These are phyloP conservation scores for Odontesthes bonariensis DNA, from an alignment of 2,113 vertebrate genomes.

Conservation along the genomic window DNA sequence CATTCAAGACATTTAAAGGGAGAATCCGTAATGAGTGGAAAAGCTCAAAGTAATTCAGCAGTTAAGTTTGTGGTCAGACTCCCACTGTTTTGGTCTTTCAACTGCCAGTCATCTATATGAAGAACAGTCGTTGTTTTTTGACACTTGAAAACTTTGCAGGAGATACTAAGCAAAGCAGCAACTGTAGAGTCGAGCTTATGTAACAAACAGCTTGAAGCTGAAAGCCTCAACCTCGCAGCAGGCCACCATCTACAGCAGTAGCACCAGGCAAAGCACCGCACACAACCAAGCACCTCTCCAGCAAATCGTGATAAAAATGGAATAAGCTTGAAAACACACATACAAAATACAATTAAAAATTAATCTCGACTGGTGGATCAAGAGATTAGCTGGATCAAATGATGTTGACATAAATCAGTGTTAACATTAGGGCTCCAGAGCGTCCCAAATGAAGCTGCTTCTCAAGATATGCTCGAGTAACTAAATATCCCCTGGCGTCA, in stretches of 20 bases:
- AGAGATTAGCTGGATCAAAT: neutral
- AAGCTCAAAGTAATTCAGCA: constrained; percentile 16
- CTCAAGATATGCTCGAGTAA: neutral
- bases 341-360: no score
- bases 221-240: neutral
- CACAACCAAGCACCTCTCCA: neutral
- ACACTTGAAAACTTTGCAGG: neutral
- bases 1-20: constrained; percentile 4
- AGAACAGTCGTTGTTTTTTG: constrained; percentile 3
- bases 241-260: neutral
- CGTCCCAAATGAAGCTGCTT: neutral
- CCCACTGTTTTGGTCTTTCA: neutral
- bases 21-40: constrained; percentile 8
- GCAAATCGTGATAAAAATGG: neutral
- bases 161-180: neutral
- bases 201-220: neutral
- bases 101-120: neutral
- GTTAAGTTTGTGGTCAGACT: neutral
- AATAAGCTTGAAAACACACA: neutral
- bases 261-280: neutral
- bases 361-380: neutral
- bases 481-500: no score
- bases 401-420: neutral
- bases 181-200: neutral
- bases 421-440: neutral